A percentile compares a stretch with the other conserved stretches of the same genome.
Evolutionary conservation across 2,888 invertebrate genomes (phyloP).

Genomic region (Lithosia quadra): DNA sequence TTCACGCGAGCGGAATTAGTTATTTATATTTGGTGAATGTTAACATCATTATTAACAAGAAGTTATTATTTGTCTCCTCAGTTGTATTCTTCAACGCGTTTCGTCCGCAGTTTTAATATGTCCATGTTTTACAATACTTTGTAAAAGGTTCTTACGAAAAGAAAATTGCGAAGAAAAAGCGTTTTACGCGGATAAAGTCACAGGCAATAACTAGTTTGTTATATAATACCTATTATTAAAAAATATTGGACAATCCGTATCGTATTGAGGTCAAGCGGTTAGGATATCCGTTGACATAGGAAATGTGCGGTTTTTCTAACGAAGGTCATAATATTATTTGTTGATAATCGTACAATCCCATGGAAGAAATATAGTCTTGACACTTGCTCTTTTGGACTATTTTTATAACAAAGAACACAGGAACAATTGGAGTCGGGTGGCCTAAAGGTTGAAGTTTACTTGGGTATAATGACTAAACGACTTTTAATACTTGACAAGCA

Average conservation of each 20-base stretch:
- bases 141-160: too few relatives aligned
- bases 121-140: too few relatives aligned
- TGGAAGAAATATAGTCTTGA: background rate
- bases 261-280: conserved; percentile 17
- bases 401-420: background rate
- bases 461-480: background rate
- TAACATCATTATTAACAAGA: too few relatives aligned
- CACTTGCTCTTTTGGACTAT: background rate
- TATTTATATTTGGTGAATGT: too few relatives aligned
- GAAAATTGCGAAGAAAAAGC: too few relatives aligned
- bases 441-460: background rate
- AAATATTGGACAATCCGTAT: conserved; percentile 10
- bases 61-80: too few relatives aligned
- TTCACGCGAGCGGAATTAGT: too few relatives aligned
- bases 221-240: background rate
- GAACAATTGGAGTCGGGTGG: background rate
- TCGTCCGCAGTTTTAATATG: too few relatives aligned
- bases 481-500: too few relatives aligned
- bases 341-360: background rate
- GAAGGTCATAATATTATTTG: conserved; percentile 22
- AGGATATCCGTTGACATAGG: conserved; percentile 18
- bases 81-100: too few relatives aligned
- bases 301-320: conserved; percentile 17
- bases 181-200: background rate
- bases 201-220: background rate